These are phyloP conservation scores for Pachycephala philippinensis DNA, from an alignment of 2,113 vertebrate species.

Conservation along the genomic window DNA sequence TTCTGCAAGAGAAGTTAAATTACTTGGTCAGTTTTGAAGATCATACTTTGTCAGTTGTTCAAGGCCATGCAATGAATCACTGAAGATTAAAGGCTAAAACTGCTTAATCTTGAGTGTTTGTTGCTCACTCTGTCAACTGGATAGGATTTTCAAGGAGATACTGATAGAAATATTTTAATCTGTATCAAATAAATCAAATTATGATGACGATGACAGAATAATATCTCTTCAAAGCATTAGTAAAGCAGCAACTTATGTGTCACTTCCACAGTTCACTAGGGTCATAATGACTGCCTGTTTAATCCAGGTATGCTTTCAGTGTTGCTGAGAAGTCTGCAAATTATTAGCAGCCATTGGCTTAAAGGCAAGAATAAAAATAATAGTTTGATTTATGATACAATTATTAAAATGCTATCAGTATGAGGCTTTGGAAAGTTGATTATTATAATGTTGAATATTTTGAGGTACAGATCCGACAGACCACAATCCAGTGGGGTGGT, in stretches of 20 bases:
- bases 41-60: not conserved
- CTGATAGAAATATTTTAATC: constrained; percentile 19
- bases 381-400: constrained; percentile 19
- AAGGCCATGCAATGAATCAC: not conserved
- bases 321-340: not conserved
- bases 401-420: constrained; percentile 7
- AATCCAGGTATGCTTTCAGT: not conserved
- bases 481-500: not conserved
- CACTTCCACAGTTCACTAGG: not conserved
- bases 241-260: not conserved
- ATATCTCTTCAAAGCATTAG: not conserved
- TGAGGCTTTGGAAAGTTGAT: not conserved
- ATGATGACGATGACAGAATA: not conserved
- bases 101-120: not conserved
- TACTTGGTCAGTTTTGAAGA: not conserved
- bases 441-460: not conserved
- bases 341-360: not conserved
- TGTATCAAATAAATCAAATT: constrained; percentile 12
- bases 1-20: not conserved
- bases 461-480: not conserved
- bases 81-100: not conserved
- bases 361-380: not conserved
- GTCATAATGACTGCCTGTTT: not conserved
- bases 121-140: not conserved
- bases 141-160: not conserved